A percentile compares a stretch with the other conserved stretches of the same genome.
phyloP scores from a whole-genome alignment of 2,888 invertebrate species.

The Hemaris fuciformis region DNA sequence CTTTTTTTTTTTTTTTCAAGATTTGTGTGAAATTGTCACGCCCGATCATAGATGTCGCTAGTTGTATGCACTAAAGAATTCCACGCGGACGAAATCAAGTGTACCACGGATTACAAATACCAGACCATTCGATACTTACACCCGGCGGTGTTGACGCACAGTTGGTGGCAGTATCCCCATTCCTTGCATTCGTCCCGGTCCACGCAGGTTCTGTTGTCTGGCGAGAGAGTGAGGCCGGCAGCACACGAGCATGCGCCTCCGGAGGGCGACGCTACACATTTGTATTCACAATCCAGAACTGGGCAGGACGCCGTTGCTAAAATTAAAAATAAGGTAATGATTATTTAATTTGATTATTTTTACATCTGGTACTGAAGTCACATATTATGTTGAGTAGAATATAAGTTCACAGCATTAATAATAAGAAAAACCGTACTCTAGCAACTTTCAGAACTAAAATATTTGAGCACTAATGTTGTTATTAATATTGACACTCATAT shows the following conservation, averaged over 20 bases:
- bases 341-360: background rate
- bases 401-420: background rate
- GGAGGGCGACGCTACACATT: conserved; percentile 93
- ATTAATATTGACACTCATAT: too few relatives aligned
- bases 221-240: conserved; percentile 90
- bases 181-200: conserved; percentile 96
- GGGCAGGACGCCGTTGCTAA: conserved; percentile 92
- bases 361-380: too few relatives aligned
- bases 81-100: too few relatives aligned
- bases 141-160: conserved; percentile 93
- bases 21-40: too few relatives aligned
- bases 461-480: too few relatives aligned
- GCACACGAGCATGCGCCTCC: conserved; percentile 96
- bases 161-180: conserved; percentile 97
- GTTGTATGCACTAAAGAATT: too few relatives aligned
- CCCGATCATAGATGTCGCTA: too few relatives aligned
- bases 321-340: background rate
- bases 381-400: background rate
- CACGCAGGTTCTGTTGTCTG: conserved; percentile 92
- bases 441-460: too few relatives aligned
- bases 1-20: too few relatives aligned
- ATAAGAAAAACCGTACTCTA: too few relatives aligned
- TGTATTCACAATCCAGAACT: conserved; percentile 92
- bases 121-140: conserved; percentile 59
- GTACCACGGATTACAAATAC: background rate